Conservation (phyloP, 2,113 vertebrate genomes). For the Aleadryas rufinucha region DNA sequence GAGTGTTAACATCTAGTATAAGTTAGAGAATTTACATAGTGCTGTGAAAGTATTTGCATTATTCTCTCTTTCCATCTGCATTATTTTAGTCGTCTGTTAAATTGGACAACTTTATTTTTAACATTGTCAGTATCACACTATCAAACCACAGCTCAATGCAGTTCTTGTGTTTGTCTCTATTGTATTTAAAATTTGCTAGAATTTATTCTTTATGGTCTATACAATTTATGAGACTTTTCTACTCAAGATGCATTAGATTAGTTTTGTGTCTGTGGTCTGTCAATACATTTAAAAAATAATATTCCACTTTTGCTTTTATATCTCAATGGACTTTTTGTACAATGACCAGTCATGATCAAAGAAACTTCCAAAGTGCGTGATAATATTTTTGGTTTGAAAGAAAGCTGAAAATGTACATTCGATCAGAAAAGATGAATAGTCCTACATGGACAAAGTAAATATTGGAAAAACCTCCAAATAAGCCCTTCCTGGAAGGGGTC, state of each 20-base stretch:
- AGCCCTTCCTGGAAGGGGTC: neutral
- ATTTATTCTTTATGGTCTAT: conserved; percentile 35
- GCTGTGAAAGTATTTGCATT: neutral
- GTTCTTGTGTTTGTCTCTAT: conserved; percentile 6
- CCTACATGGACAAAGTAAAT: neutral
- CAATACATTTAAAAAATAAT: neutral
- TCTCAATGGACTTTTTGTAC: neutral
- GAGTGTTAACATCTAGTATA: neutral
- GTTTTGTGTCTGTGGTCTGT: neutral
- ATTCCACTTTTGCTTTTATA: neutral
- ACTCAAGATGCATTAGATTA: neutral
- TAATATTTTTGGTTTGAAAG: neutral
- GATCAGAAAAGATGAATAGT: neutral
- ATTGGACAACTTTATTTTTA: conserved; percentile 42
- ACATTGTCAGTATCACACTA: conserved; percentile 25
- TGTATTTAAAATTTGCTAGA: conserved; percentile 29
- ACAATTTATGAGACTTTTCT: conserved; percentile 6
- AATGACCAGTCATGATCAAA: neutral
- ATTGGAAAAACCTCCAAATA: neutral
- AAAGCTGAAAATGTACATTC: neutral
- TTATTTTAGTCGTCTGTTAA: conserved; percentile 14
- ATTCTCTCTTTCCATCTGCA: neutral
- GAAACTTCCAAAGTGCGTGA: neutral
- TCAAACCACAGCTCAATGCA: conserved; percentile 36
- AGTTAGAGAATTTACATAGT: neutral